Evolutionary conservation across 2,888 invertebrate genomes (phyloP).

Genomic region (Athalia cordata): DNA sequence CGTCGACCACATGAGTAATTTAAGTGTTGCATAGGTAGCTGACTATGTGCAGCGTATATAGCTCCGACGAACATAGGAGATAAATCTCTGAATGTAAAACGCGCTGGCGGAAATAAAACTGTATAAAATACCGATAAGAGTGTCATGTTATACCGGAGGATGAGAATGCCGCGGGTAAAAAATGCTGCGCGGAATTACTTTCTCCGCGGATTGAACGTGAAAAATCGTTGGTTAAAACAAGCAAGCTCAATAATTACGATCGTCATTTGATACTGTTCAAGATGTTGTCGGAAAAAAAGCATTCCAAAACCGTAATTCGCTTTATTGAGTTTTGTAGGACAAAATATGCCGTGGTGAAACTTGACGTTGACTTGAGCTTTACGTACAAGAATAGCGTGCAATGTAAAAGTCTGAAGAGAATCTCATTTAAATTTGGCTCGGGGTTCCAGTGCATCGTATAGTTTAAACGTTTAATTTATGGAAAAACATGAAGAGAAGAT

Average conservation of each 20-base stretch:
- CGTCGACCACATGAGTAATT: conserved; percentile 31
- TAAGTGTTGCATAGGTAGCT: not conserved
- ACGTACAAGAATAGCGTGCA: conserved; percentile 18
- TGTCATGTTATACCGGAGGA: not conserved
- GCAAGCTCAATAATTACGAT: too few species aligned
- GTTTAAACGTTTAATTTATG: conserved; percentile 54
- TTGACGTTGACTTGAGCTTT: too few species aligned
- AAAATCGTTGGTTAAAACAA: too few species aligned
- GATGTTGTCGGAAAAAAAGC: too few species aligned
- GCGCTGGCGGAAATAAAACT: not conserved
- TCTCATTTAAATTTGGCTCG: conserved; percentile 34
- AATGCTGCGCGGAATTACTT: not conserved
- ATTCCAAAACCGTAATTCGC: too few species aligned
- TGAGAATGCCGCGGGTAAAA: not conserved
- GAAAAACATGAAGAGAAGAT: conserved; percentile 58
- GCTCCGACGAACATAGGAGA: not conserved
- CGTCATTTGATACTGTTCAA: too few species aligned
- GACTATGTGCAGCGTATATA: not conserved
- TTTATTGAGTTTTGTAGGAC: not conserved
- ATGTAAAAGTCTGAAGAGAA: conserved; percentile 15
- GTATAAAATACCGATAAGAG: not conserved
- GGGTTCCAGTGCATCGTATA: not conserved
- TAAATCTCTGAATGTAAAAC: conserved; percentile 24
- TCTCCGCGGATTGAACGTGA: too few species aligned
- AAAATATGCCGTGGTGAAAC: too few species aligned